Base-by-base conservation (phyloP, 2,113 vertebrate genomes). In the Desmodus rotundus region DNA sequence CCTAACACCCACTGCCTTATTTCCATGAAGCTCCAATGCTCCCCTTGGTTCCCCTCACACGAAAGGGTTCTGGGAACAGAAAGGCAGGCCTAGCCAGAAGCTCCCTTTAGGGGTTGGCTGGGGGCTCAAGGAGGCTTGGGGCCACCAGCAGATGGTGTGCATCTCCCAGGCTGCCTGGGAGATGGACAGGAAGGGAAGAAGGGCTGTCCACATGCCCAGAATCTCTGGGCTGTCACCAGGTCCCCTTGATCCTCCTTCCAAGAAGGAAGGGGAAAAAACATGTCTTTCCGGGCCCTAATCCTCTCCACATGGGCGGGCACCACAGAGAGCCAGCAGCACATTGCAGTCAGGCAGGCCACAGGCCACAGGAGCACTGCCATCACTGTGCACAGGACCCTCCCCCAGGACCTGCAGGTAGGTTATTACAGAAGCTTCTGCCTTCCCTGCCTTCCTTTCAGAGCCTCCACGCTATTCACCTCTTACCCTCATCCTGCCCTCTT, bases 221-320 rank as follows among this genome's bases (percentile, higher is more conserved):
- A 89, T 96, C 94, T 97, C 93, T 63, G 10, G 86, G 93, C 95
- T 97, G 96, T 97, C 96, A 97, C 94, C 86, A 93, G 94, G 97
- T 97, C 96, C 83, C 95, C 96, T 97, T 98, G 97, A 98, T 97
- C 94, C 97, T 98, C 89, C 58, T 97, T 98, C 97, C 97, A 98
- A 98, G 93, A 97, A 97, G 74, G 52, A 96, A 96, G 93, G 68
- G 45, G 61, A 47, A 54, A 67, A 91, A 96, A 96, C 63, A 77
- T 68, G 85, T 97, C 95, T 96, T 97, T 97, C 95, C 86, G 36
- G 95, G 86, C 94, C 78, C 91, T 98, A 98, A 98, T 98, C 86
- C 78, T 94, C 96, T 98, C 97, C 97, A 98, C 96, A 97, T 97
- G 97, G 92, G 96, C 31, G 91, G 96, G 94, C 91, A 96, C 86